Evolutionary conservation across 2,888 invertebrate genomes (phyloP).

Genomic region (Mayetiola destructor): DNA sequence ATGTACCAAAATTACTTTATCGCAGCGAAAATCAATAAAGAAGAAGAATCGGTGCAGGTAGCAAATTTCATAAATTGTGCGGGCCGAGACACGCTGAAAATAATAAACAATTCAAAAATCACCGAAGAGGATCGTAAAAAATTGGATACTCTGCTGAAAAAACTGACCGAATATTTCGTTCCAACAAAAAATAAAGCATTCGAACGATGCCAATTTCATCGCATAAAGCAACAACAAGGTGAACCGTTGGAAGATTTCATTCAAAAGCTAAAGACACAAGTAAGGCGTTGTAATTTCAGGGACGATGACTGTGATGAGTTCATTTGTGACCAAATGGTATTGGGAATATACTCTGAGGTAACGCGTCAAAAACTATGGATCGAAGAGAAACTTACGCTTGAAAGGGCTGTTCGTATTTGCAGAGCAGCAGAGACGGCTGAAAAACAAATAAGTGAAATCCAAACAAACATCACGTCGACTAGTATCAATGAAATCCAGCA

Average conservation of each 20-base stretch:
- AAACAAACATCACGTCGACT: neutral
- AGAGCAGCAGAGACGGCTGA: neutral
- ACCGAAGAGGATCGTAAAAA: neutral
- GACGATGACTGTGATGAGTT: neutral
- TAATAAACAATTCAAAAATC: neutral
- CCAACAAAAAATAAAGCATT: neutral
- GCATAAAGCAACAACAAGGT: neutral
- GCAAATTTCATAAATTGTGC: neutral
- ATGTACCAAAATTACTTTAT: constrained; percentile 16
- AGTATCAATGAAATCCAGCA: neutral
- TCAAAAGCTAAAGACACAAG: neutral
- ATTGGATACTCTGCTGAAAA: neutral
- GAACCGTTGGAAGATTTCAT: neutral
- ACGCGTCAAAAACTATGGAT: neutral
- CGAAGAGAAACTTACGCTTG: neutral
- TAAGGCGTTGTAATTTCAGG: neutral
- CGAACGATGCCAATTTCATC: neutral
- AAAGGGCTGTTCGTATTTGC: neutral
- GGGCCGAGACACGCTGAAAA: neutral
- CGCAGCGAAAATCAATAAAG: constrained; percentile 17
- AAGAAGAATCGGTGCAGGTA: constrained; percentile 4
- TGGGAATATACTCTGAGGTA: neutral
- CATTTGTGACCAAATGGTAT: neutral
- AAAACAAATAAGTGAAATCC: neutral
- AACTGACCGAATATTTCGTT: neutral